phyloP scores from a whole-genome alignment of 2,888 invertebrate species.

The Agrotis exclamationis region DNA sequence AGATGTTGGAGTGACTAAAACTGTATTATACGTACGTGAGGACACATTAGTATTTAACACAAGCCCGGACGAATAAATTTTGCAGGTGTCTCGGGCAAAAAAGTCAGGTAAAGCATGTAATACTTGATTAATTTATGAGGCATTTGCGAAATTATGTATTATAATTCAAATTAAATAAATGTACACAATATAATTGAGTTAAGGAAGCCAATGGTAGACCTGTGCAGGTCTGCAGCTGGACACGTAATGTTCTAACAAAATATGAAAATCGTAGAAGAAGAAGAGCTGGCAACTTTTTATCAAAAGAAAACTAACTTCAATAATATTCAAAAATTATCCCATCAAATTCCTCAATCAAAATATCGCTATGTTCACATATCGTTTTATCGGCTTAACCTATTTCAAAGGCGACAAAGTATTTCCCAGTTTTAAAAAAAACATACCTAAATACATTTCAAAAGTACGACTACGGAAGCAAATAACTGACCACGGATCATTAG shows the following conservation, averaged over 20 bases:
- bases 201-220: too few relatives aligned
- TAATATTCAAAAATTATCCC: too few relatives aligned
- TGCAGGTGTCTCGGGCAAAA: constrained; percentile 38
- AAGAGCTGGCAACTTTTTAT: too few relatives aligned
- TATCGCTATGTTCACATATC: too few relatives aligned
- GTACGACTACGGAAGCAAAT: constrained; percentile 18
- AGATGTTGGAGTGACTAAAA: constrained; percentile 25
- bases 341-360: too few relatives aligned
- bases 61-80: constrained; percentile 1
- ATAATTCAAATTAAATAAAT: not conserved
- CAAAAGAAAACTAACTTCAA: too few relatives aligned
- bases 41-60: constrained; percentile 7
- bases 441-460: not conserved
- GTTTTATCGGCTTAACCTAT: too few relatives aligned
- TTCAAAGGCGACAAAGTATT: not conserved
- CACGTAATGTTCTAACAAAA: too few relatives aligned
- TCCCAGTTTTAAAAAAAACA: not conserved
- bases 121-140: constrained; percentile 1
- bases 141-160: not conserved
- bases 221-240: too few relatives aligned
- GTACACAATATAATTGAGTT: too few relatives aligned
- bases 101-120: constrained; percentile 10
- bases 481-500: constrained; percentile 9
- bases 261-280: too few relatives aligned
- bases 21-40: constrained; percentile 30